Evolutionary conservation across 1,140 invertebrate genomes (phyloP), one percentile per base, ranked within the genome.

Genomic region (Phthorimaea operculella): DNA sequence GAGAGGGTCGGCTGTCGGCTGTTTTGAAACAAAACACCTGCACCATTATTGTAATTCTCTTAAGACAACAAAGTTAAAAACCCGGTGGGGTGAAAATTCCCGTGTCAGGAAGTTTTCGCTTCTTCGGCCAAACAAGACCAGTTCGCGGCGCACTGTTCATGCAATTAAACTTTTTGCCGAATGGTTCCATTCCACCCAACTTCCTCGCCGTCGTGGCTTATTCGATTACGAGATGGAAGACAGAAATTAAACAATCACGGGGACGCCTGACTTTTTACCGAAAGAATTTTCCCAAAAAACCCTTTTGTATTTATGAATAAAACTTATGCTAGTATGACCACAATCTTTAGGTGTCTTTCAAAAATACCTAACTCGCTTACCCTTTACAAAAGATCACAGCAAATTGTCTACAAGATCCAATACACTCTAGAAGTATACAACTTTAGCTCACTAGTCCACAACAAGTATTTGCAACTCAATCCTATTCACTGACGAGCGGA

Each of bases 1-100:
- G 21, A 28, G 21, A 28, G 44, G 16, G 44, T 9, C 11, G 15
- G 16, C 44, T 10, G 15, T 47, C n/a, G 44, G 44, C 4, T 47
- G 44, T 17, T 47, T 47, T 47, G 44, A 47, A 47, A 47, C 44
- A 47, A 47, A 47, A 47, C 44, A 47, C 44, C 44, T 47, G 44
- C 3, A 47, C 15, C 15, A 9, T 47, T 47, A 47, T 47, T 16
- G 16, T 47, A 47, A 47, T 14, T 11, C 14, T 42, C 14, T 42
- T n/a, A 11, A 4, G 11, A 8, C 12, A 47, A n/a, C 36, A 39
- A n/a, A 47, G 44, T 42, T 42, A 42, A 42, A 42, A 42, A 42
- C 11, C 5, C 16, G 11, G 36, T 39, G n/a, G 10, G 36, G 2
- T 17, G n/a, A 47, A 17, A 15, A 4, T 17, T 45, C 14, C 8